These are phyloP conservation scores for Catagonus wagneri DNA, from an alignment of 2,113 vertebrate genomes.

Conservation along the genomic window DNA sequence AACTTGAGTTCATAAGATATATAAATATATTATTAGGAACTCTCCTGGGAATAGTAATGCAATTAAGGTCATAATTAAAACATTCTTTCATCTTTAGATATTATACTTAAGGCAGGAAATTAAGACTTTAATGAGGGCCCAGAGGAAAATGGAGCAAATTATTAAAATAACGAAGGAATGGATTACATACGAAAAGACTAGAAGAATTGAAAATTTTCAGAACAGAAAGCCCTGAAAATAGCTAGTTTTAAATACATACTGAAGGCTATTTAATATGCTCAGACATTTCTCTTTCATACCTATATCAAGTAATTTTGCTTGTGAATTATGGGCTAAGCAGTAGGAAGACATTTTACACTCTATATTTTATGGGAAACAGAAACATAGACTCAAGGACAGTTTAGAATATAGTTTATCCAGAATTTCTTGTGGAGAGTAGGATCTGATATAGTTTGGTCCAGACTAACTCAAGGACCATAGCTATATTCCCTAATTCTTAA, in stretches of 20 bases:
- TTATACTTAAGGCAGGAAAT: constrained; percentile 48
- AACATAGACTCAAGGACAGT: neutral
- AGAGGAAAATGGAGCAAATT: constrained; percentile 5
- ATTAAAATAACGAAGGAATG: neutral
- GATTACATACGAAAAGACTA: neutral
- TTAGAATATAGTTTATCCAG: neutral
- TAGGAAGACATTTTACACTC: neutral
- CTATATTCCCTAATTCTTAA: neutral
- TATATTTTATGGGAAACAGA: neutral
- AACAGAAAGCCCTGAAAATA: neutral
- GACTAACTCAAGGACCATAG: neutral
- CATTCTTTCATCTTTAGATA: constrained; percentile 58
- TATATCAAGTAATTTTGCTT: neutral
- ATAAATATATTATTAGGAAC: constrained; percentile 5
- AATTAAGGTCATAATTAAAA: constrained; percentile 75
- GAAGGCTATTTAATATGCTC: neutral
- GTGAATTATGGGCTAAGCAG: neutral
- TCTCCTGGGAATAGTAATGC: neutral
- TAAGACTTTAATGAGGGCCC: constrained; percentile 51
- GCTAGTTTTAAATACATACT: neutral
- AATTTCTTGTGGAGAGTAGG: neutral
- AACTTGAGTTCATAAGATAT: neutral
- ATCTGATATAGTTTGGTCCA: neutral
- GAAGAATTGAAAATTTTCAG: neutral
- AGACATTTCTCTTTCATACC: neutral